Evolutionary conservation across 2,888 invertebrate species (phyloP), one percentile per base, ranked within the genome.

Genomic region (Atherix ibis): DNA sequence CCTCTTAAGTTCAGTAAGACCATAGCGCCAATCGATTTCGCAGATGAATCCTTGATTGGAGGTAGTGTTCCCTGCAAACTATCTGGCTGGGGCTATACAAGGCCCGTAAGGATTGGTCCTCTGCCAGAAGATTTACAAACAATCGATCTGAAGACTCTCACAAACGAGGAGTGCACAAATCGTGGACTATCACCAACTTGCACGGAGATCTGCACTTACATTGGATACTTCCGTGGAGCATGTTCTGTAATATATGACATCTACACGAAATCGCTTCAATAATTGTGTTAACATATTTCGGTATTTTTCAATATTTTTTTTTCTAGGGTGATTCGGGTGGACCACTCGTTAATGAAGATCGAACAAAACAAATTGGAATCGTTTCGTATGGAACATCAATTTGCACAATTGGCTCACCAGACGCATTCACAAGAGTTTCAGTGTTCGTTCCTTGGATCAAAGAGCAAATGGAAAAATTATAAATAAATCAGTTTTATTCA

Each of bases 11-110:
- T 56, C 39, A 47, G 43, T 8, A 40, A 47, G 17, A 52, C 46
- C 1, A 56, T 69, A 0, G 52, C 57, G 19, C 53, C 61, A 2
- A 63, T 73, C 19, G 52, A 53, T 37, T 52, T 55, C 5, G 48
- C 46, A 18, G 48, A 52, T 32, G 42, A 42, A 18, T n/a, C 13
- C 10, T 37, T 43, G 14, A 48, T 58, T 3, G 51, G 45, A 4
- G 53, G 49, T 4, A 48, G 48, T 27, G 50, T 54, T 28, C 43
- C 46, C 3, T 52, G 53, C 1, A 38, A 48, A 4, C 43, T 58
- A 1, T 51, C 56, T 0, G 59, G 60, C 3, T 60, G 60, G 60
- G 59, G 60, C 3, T 55, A 54, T 1, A 50, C 51, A 1, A 49
- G 49, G 31, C 54, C 54, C 37, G 50, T 58, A 17, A 50, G 56